Conservation (phyloP, 2,888 invertebrate species). For the Trichacis sp. region DNA sequence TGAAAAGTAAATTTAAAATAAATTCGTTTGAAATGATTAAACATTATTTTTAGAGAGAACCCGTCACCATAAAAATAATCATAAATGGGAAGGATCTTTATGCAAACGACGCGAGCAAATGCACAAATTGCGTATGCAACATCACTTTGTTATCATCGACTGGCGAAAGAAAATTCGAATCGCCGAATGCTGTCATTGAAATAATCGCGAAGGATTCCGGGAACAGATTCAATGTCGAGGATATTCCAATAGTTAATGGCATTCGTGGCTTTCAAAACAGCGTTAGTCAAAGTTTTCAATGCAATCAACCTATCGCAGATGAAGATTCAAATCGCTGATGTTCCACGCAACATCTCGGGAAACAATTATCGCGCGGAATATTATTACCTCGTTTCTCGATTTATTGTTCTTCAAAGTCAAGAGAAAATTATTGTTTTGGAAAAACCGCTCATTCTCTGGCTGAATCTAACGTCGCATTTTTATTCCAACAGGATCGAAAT, state of each 20-base stretch:
- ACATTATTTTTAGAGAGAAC: no score
- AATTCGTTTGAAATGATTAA: no score
- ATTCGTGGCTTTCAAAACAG: constrained; percentile 6
- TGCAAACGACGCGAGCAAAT: background rate
- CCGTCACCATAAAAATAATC: background rate
- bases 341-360: background rate
- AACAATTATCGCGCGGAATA: background rate
- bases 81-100: background rate
- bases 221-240: background rate
- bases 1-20: no score
- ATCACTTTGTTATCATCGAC: background rate
- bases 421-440: background rate
- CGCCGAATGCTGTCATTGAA: constrained; percentile 1
- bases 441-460: background rate
- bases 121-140: background rate
- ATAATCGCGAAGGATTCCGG: background rate
- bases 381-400: background rate
- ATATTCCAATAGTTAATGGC: constrained; percentile 4
- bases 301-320: background rate
- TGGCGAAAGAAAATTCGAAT: background rate
- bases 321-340: background rate
- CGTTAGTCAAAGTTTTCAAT: background rate
- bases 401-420: background rate
- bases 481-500: background rate
- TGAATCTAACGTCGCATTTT: background rate